These are phyloP conservation scores for Melikaiella ostensackeni DNA, from an alignment of 2,888 invertebrate species.

Conservation along the genomic window DNA sequence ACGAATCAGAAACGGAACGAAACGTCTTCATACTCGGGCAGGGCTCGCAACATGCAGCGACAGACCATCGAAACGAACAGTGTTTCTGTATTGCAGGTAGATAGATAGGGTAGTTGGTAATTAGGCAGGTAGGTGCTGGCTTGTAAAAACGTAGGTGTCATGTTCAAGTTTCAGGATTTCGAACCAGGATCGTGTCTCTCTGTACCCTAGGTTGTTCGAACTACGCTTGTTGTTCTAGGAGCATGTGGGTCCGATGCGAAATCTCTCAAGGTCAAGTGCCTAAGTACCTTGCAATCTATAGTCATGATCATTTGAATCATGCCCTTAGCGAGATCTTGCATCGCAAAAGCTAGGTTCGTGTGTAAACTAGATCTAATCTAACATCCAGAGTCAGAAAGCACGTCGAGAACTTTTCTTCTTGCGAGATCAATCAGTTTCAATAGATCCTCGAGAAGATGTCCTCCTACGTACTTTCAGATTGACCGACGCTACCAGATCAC, in stretches of 20 bases:
- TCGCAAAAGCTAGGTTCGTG: slow-evolving; percentile 55
- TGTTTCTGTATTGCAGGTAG: slow-evolving; percentile 60
- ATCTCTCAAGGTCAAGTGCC: slow-evolving; percentile 23
- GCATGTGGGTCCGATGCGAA: slow-evolving; percentile 30
- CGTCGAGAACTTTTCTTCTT: slow-evolving; percentile 49
- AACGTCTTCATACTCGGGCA: slow-evolving; percentile 70
- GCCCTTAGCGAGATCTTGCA: slow-evolving; percentile 28
- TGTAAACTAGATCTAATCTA: slow-evolving; percentile 56
- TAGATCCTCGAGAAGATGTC: slow-evolving; percentile 4
- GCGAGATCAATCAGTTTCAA: slow-evolving; percentile 7
- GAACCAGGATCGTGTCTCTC: slow-evolving; percentile 52
- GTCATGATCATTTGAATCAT: slow-evolving; percentile 13
- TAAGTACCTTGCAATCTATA: slow-evolving; percentile 1
- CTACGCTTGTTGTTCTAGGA: slow-evolving; percentile 55
- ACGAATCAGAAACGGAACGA: not conserved
- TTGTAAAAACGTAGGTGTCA: slow-evolving; percentile 30
- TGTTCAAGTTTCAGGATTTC: slow-evolving; percentile 50
- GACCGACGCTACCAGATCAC: slow-evolving; percentile 39
- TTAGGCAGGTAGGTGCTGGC: slow-evolving; percentile 48
- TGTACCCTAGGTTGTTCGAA: slow-evolving; percentile 53
- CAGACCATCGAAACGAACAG: slow-evolving; percentile 71
- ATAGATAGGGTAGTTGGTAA: slow-evolving; percentile 51
- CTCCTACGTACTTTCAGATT: slow-evolving; percentile 22
- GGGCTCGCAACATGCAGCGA: slow-evolving; percentile 72
- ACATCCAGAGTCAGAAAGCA: slow-evolving; percentile 56